phyloP scores from a whole-genome alignment of 2,888 invertebrate species.

The Lagria hirta region DNA sequence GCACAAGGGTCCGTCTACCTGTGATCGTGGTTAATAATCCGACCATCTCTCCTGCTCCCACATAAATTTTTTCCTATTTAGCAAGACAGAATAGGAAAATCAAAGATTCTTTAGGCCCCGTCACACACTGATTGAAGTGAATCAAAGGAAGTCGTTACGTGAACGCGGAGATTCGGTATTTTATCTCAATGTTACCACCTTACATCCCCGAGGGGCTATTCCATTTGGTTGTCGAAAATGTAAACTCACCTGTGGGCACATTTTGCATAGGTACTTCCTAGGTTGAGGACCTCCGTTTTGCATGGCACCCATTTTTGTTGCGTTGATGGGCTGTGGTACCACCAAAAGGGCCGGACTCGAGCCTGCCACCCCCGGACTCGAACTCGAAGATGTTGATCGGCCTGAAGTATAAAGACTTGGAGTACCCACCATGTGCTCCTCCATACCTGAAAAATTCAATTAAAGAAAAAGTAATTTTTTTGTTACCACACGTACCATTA shows the following conservation, averaged over 20 bases:
- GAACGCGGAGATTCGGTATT: slow-evolving; percentile 10
- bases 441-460: slow-evolving; percentile 43
- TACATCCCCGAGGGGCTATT: neutral
- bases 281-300: slow-evolving; percentile 50
- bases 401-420: slow-evolving; percentile 57
- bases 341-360: slow-evolving; percentile 72
- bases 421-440: slow-evolving; percentile 48
- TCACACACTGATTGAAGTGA: slow-evolving; percentile 19
- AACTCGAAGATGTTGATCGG: slow-evolving; percentile 57
- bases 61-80: neutral
- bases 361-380: slow-evolving; percentile 55
- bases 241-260: slow-evolving; percentile 94
- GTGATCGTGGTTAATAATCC: slow-evolving; percentile 22
- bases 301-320: slow-evolving; percentile 60
- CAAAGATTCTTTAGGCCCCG: slow-evolving; percentile 11
- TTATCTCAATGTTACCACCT: no score
- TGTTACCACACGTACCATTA: neutral
- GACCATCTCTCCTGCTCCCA: neutral
- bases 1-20: slow-evolving; percentile 21
- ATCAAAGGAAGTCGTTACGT: slow-evolving; percentile 20
- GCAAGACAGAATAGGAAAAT: slow-evolving; percentile 1
- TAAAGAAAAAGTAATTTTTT: slow-evolving; percentile 5
- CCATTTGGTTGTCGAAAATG: neutral
- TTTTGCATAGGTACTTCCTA: slow-evolving; percentile 93
- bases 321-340: slow-evolving; percentile 85